phyloP scores from a whole-genome alignment of 2,113 vertebrate genomes.

The Sphyrna mokarran region DNA sequence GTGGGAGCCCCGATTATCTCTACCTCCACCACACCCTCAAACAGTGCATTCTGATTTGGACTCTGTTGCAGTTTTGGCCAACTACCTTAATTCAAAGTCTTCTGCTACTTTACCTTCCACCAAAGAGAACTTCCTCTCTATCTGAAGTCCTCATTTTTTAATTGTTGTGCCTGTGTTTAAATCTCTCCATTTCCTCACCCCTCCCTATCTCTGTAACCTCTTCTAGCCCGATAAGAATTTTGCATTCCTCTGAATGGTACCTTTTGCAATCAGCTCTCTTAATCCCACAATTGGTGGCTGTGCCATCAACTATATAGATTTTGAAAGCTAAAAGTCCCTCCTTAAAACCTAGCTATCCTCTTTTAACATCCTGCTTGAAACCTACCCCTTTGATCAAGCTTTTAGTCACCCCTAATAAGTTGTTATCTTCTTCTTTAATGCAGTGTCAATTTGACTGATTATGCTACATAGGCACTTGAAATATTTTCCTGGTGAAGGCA shows the following conservation, averaged over 20 bases:
- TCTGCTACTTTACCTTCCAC: too few species aligned
- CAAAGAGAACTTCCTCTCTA: too few species aligned
- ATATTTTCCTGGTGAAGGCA: background rate
- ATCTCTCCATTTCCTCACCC: background rate
- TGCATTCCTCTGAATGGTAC: background rate
- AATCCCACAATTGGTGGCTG: background rate
- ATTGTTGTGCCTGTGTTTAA: background rate
- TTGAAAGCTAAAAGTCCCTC: background rate
- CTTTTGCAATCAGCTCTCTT: background rate
- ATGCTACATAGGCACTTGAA: background rate
- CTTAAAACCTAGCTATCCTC: background rate
- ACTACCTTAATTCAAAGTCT: too few species aligned
- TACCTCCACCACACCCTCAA: too few species aligned
- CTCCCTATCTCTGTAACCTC: background rate
- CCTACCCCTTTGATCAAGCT: background rate
- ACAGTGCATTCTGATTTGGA: too few species aligned
- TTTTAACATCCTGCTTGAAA: background rate
- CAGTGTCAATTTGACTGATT: background rate
- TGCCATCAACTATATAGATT: background rate
- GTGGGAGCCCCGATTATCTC: too few species aligned
- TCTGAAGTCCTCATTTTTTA: background rate
- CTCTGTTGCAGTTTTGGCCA: too few species aligned
- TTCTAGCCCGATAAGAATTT: background rate
- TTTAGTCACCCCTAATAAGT: background rate
- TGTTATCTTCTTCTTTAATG: background rate